Evolutionary conservation across 2,113 vertebrate genomes (phyloP).

Genomic region (Ardeotis arabs): DNA sequence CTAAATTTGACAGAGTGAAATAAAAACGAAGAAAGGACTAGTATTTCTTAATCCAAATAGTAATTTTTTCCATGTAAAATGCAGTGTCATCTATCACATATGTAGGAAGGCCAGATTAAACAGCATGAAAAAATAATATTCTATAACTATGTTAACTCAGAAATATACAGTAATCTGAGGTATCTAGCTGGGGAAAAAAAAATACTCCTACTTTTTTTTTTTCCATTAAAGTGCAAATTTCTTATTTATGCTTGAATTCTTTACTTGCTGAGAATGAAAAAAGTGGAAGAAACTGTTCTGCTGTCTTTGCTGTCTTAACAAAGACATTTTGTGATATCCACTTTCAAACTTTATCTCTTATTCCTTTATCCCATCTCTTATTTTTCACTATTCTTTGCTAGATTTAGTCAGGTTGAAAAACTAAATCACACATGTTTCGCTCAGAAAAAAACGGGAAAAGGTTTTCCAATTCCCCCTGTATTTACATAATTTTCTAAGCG

Average conservation of each 20-base stretch:
- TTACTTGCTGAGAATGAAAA: background rate
- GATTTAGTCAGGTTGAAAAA: background rate
- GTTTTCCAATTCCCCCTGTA: background rate
- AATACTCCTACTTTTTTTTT: background rate
- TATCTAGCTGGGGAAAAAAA: background rate
- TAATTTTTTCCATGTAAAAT: slow-evolving; percentile 18
- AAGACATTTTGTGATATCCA: background rate
- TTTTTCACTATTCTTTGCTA: background rate
- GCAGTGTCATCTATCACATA: background rate
- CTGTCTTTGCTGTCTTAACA: background rate
- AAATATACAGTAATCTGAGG: background rate
- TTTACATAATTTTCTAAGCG: background rate
- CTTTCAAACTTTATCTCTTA: background rate
- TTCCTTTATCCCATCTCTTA: background rate
- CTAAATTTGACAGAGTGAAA: background rate
- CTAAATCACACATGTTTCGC: background rate
- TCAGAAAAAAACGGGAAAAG: background rate
- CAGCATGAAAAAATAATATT: background rate
- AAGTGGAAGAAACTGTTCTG: background rate
- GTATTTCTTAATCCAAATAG: background rate
- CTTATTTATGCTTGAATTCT: background rate
- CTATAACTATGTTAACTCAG: background rate
- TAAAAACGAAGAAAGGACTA: slow-evolving; percentile 17
- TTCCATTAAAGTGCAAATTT: background rate
- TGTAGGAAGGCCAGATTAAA: background rate